Conservation (phyloP, 2,888 invertebrate genomes). For the Conus canariensis region DNA sequence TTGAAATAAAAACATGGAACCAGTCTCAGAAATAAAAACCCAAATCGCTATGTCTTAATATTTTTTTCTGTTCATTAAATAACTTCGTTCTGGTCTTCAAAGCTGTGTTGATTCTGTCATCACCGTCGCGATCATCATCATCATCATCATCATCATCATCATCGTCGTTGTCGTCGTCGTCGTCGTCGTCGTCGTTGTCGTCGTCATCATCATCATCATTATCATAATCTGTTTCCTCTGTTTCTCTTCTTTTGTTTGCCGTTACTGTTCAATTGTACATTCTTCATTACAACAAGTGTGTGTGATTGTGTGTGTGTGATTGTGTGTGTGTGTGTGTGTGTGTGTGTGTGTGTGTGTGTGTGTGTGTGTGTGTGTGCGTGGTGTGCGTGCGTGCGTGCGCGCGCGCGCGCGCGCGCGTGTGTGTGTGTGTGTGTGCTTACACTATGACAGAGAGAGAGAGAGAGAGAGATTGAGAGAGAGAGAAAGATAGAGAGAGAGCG, state of each 20-base stretch:
- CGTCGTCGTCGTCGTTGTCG: not conserved
- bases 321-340: not conserved
- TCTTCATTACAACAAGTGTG: not conserved
- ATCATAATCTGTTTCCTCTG: too few species aligned
- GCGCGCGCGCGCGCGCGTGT: conserved; percentile 3
- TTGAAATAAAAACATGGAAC: too few species aligned
- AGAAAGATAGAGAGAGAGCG: conserved; percentile 4
- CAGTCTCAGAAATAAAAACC: too few species aligned
- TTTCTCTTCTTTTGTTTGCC: too few species aligned
- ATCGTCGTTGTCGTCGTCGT: not conserved
- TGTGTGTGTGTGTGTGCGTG: too few species aligned
- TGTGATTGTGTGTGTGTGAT: not conserved
- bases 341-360: too few species aligned
- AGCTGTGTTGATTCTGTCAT: not conserved
- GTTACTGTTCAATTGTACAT: too few species aligned
- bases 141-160: not conserved
- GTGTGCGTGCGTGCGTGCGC: not conserved
- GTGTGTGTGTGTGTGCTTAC: conserved; percentile 16
- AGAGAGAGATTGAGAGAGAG: not conserved
- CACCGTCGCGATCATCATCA: not conserved
- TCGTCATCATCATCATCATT: too few species aligned
- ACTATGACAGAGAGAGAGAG: not conserved
- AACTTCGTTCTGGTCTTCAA: too few species aligned
- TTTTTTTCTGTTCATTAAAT: too few species aligned
- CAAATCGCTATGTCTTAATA: too few species aligned